Evolutionary conservation across 2,797 vertebrate genomes (phyloP).

Genomic region (Coreius guichenoti): DNA sequence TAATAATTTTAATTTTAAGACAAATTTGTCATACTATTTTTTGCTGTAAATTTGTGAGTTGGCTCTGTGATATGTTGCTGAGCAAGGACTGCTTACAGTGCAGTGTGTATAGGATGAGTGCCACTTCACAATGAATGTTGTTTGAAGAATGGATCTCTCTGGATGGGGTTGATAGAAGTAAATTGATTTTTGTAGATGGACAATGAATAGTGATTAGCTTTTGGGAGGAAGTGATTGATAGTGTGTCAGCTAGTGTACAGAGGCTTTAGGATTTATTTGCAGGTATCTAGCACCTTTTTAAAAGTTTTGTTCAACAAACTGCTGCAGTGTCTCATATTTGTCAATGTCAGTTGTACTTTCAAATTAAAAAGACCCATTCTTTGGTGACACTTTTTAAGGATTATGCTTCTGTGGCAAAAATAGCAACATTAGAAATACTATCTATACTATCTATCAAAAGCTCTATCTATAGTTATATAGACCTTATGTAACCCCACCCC

Average conservation of each 20-base stretch:
- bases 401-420: not conserved
- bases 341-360: constrained; percentile 23
- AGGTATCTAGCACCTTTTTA: constrained; percentile 29
- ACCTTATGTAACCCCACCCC: too few species aligned
- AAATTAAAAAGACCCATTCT: not conserved
- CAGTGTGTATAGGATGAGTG: not conserved
- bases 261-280: constrained; percentile 23
- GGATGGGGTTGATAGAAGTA: constrained; percentile 1
- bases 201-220: constrained; percentile 35
- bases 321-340: constrained; percentile 12
- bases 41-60: not conserved
- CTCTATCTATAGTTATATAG: not conserved
- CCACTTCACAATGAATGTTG: constrained; percentile 2
- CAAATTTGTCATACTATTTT: not conserved
- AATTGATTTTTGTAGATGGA: constrained; percentile 27
- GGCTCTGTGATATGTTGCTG: constrained; percentile 2
- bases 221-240: not conserved
- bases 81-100: not conserved
- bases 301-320: constrained; percentile 5
- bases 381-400: not conserved
- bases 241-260: constrained; percentile 24
- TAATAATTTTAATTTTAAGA: not conserved
- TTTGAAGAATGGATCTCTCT: constrained; percentile 30
- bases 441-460: not conserved
- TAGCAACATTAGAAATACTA: not conserved